A percentile compares a stretch with the other conserved stretches of the same genome.
Conservation (phyloP, 2,888 invertebrate genomes). For the Cephus runcator region DNA sequence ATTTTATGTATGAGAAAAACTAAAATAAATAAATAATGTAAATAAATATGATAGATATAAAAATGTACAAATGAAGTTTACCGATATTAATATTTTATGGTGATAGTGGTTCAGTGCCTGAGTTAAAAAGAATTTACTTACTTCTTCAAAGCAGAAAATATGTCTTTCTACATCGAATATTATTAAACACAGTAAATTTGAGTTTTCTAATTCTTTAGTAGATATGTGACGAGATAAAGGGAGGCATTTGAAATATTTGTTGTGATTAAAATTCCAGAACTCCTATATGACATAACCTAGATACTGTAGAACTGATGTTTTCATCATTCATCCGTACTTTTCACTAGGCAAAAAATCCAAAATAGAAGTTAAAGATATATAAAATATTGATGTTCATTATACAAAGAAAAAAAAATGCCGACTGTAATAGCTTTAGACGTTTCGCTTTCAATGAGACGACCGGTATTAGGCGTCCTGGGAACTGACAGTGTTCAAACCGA, state of each 20-base stretch:
- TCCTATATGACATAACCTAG: neutral
- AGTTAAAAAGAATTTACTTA: neutral
- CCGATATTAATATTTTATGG: neutral
- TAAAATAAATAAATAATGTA: neutral
- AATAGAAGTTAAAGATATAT: neutral
- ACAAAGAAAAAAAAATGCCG: constrained; percentile 70
- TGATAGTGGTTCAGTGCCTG: neutral
- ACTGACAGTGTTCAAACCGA: constrained; percentile 64
- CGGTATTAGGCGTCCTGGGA: constrained; percentile 67
- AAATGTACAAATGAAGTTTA: neutral
- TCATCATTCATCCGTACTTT: neutral
- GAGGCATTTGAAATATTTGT: neutral
- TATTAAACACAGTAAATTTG: neutral
- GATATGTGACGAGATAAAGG: neutral
- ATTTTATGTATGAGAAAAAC: neutral
- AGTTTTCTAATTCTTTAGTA: neutral
- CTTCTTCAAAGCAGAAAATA: neutral
- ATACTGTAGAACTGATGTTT: neutral
- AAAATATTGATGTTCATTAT: neutral
- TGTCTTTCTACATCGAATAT: neutral
- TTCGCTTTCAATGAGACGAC: constrained; percentile 78
- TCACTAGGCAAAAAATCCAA: neutral
- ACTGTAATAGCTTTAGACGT: constrained; percentile 79
- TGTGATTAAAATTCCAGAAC: neutral
- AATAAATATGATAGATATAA: neutral